These are phyloP conservation scores for Lordiphosa mommai DNA, from an alignment of 1,140 invertebrate species.

Conservation along the genomic window DNA sequence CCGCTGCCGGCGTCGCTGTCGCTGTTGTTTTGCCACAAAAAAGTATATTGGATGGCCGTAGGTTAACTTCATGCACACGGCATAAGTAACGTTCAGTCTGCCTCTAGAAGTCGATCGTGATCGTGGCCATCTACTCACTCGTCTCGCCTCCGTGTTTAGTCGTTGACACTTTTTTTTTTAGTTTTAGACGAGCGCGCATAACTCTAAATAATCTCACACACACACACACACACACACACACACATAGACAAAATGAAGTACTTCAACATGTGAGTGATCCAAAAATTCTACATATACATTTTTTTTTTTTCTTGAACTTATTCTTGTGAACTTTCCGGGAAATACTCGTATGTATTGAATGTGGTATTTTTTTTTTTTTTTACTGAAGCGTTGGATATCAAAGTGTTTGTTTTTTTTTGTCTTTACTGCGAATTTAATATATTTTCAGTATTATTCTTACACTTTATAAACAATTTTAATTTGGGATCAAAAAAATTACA, in stretches of 20 bases:
- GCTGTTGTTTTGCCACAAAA: slow-evolving; percentile 29
- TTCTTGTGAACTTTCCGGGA: no score
- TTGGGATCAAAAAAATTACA: no score
- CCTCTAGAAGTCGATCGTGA: slow-evolving; percentile 76
- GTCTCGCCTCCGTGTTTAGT: not conserved
- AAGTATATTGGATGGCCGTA: slow-evolving; percentile 70
- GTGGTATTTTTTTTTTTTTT: no score
- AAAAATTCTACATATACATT: no score
- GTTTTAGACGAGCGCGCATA: slow-evolving; percentile 20
- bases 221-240: slow-evolving; percentile 27
- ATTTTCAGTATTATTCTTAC: no score
- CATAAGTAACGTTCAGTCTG: slow-evolving; percentile 77
- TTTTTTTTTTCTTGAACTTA: no score
- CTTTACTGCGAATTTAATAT: no score
- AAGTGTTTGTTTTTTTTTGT: no score
- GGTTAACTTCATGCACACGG: slow-evolving; percentile 72
- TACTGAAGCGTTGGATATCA: no score
- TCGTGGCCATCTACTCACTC: slow-evolving; percentile 41
- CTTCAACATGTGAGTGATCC: slow-evolving; percentile 79
- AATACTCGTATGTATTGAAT: no score
- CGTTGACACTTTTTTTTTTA: slow-evolving; percentile 40
- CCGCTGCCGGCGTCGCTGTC: slow-evolving; percentile 13
- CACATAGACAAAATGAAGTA: slow-evolving; percentile 71
- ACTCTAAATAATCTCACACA: slow-evolving; percentile 13
- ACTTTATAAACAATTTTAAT: no score